Evolutionary conservation across 1,140 invertebrate genomes (phyloP), one percentile per base, ranked within the genome.

Genomic region (Trichonephila clavipes): DNA sequence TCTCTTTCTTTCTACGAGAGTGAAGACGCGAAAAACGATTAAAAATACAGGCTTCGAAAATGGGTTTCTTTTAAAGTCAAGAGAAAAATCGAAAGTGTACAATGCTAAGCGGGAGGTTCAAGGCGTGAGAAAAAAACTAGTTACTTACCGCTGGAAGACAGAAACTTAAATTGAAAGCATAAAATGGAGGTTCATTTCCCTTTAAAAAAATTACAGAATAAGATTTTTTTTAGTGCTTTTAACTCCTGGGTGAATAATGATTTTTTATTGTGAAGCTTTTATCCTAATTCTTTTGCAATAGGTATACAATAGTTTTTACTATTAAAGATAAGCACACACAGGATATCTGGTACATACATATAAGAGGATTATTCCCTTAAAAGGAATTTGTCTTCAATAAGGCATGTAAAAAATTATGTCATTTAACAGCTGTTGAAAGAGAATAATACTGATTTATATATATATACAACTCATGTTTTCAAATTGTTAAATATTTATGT

Each of bases 81-180:
- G 28, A 62, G 69, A 77, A 77, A 77, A 51, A 69, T 88, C 87
- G 87, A 77, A 77, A 77, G 69, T 64, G n/a, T 44, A 28, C 58
- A 34, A 69, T 51, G 87, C n/a, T 72, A 4, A 40, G 87, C 12
- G 58, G 62, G 62, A 87, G 34, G 85, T 77, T 77, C 69, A 77
- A 40, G 58, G 21, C 28, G 58, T 34, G 44, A 61, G 64, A 16
- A 51, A 69, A 72, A 88, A 69, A 69, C 18, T n/a, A 69, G 62
- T 69, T 51, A 88, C 34, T 88, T 51, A 88, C 62, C 64, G 64
- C 64, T 66, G 14, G 51, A 51, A 88, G 64, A 51, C 87, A 69
- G 87, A 61, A 87, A 87, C n/a, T 87, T 87, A 87, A 87, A 87
- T 87, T 87, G 85, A 87, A 87, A 87, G 85, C 61, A 87, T 87